Evolutionary conservation across 1,140 invertebrate species (phyloP).

Genomic region (Gryon sp.): DNA sequence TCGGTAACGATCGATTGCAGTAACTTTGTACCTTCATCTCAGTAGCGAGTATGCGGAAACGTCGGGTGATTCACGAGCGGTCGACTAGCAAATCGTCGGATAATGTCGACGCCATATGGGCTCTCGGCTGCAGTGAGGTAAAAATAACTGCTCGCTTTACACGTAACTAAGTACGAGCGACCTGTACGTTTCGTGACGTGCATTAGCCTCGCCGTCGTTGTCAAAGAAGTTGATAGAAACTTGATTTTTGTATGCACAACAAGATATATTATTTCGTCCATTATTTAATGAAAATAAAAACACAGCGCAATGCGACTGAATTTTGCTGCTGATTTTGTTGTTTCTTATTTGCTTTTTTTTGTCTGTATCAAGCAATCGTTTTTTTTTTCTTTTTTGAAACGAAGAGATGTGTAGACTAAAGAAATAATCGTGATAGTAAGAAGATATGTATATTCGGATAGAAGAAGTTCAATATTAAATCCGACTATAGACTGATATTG

Average conservation of each 20-base stretch:
- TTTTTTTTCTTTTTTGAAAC: too few relatives aligned
- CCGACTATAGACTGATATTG: slow-evolving; percentile 63
- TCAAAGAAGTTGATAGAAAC: slow-evolving; percentile 55
- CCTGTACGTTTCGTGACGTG: slow-evolving; percentile 47
- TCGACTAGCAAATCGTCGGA: slow-evolving; percentile 62
- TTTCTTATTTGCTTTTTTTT: slow-evolving; percentile 24
- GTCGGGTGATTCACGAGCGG: slow-evolving; percentile 59
- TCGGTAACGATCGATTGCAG: slow-evolving; percentile 30
- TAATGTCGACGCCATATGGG: slow-evolving; percentile 65
- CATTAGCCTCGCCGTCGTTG: slow-evolving; percentile 37
- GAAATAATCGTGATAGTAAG: slow-evolving; percentile 35
- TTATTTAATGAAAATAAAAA: slow-evolving; percentile 7
- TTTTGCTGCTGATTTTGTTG: slow-evolving; percentile 4
- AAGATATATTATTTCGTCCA: slow-evolving; percentile 40
- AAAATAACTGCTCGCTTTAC: slow-evolving; percentile 60
- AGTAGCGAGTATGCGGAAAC: slow-evolving; percentile 54
- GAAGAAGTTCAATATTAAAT: slow-evolving; percentile 36
- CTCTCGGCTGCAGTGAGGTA: slow-evolving; percentile 40
- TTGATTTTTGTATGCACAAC: slow-evolving; percentile 23
- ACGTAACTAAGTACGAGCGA: slow-evolving; percentile 49
- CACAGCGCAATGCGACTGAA: not conserved
- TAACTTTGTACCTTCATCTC: slow-evolving; percentile 56
- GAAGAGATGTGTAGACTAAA: slow-evolving; percentile 32
- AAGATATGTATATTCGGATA: slow-evolving; percentile 12
- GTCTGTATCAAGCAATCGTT: too few relatives aligned